Base-by-base conservation (phyloP, 2,113 vertebrate species). In the Aleadryas rufinucha region DNA sequence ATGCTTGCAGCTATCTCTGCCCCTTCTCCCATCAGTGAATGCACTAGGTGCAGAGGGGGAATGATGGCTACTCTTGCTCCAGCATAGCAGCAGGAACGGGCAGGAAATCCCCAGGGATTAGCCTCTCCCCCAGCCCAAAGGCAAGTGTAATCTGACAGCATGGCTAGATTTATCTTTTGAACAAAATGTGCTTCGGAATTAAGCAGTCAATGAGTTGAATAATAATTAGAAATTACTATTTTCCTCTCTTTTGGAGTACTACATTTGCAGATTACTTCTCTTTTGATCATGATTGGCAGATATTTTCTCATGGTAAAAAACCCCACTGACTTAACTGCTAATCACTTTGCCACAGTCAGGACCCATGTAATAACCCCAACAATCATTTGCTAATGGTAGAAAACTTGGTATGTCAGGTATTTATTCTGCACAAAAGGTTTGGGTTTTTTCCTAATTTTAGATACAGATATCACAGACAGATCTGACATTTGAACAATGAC, bases 201-300 rank as follows among this genome's bases (percentile, higher is more conserved):
- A 85, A 93, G 87, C 78, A 95, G 87, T 88, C 92, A 94, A 60
- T 56, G 76, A 90, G 60, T 56, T 86, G 80, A 94, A 88, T 92
- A 85, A 77, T 60, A 90, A 95, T 93, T 86, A 95, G 86, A 95
- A 92, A 92, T 89, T 68, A 96, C 60, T 92, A 39, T 93, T 97
- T 96, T 89, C 71, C 65, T 94, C 68, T 88, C 66, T 90, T 94
- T 78, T 39, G 45, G 72, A 88, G 53, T 66, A 60, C 53, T 80
- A 14, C 75, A 84, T 41, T 81, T 90, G 76, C 80, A 2, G 6
- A 93, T 86, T 91, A 64, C 44, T 85, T 87, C 79, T 89, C 76
- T 77, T 89, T 84, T 77, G 78, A 87, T 86, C 44, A 68, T 66
- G 90, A 91, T 19, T 85, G 87, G 74, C 87, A 96, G 75, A 49